phyloP scores from a whole-genome alignment of 2,888 invertebrate genomes.

The Spisula solida region DNA sequence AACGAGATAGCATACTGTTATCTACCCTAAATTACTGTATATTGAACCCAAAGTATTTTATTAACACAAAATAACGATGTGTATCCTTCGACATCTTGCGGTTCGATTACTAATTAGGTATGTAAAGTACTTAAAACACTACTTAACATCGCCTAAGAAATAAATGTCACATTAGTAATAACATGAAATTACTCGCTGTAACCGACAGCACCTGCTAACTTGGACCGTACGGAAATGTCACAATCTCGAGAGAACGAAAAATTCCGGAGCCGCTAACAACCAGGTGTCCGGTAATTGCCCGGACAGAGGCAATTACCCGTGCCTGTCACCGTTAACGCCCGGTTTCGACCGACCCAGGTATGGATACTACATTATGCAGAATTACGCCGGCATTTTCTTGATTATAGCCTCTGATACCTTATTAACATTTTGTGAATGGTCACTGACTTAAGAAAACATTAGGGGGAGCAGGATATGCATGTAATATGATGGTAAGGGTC shows the following conservation, averaged over 20 bases:
- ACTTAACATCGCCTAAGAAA: background rate
- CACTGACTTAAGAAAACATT: background rate
- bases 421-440: slow-evolving; percentile 4
- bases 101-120: background rate
- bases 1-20: background rate
- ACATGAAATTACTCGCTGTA: slow-evolving; percentile 10
- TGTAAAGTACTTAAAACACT: slow-evolving; percentile 1
- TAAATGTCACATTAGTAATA: slow-evolving; percentile 13
- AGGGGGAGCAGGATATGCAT: background rate
- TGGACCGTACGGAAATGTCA: background rate
- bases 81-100: background rate
- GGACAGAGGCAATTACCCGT: slow-evolving; percentile 22
- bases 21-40: background rate
- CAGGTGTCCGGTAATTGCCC: slow-evolving; percentile 37
- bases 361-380: slow-evolving; percentile 33
- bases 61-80: background rate
- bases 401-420: background rate
- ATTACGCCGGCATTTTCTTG: slow-evolving; percentile 21
- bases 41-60: background rate
- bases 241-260: background rate
- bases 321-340: slow-evolving; percentile 36
- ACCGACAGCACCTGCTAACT: background rate
- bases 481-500: background rate
- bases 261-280: slow-evolving; percentile 2
- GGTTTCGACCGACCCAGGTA: background rate